Evolutionary conservation across 2,888 invertebrate genomes (phyloP).

Genomic region (Andrena hattorfiana): DNA sequence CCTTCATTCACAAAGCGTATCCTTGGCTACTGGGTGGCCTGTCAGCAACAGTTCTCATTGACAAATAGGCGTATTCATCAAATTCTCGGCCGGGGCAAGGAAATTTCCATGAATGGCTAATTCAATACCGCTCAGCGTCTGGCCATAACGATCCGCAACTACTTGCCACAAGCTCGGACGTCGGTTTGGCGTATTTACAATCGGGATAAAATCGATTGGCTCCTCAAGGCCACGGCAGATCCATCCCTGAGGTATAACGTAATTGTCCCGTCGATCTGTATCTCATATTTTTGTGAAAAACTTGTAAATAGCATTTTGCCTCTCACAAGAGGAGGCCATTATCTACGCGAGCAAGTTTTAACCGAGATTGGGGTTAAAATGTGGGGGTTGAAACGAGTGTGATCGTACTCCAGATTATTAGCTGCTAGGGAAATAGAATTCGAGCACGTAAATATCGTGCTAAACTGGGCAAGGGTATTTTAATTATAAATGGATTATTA

Average conservation of each 20-base stretch:
- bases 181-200: conserved; percentile 15
- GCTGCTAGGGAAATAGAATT: not conserved
- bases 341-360: too few relatives aligned
- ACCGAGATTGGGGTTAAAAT: too few relatives aligned
- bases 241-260: not conserved
- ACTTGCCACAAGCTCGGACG: conserved; percentile 18
- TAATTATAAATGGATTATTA: not conserved
- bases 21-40: conserved; percentile 14
- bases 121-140: conserved; percentile 32
- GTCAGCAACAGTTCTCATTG: conserved; percentile 45
- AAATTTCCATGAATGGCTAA: conserved; percentile 49
- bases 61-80: conserved; percentile 40
- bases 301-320: not conserved
- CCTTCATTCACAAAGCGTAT: conserved; percentile 35
- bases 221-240: not conserved
- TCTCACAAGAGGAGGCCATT: not conserved
- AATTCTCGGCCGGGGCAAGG: conserved; percentile 11
- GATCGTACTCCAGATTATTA: too few relatives aligned
- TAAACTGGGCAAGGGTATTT: not conserved
- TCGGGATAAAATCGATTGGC: not conserved
- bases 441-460: not conserved
- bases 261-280: not conserved
- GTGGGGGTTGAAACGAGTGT: too few relatives aligned
- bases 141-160: conserved; percentile 42
- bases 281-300: not conserved